A percentile compares a stretch with the other conserved stretches of the same genome.
These are phyloP conservation scores for Actinemys pallida DNA, from an alignment of 2,113 vertebrate genomes.

Conservation along the genomic window DNA sequence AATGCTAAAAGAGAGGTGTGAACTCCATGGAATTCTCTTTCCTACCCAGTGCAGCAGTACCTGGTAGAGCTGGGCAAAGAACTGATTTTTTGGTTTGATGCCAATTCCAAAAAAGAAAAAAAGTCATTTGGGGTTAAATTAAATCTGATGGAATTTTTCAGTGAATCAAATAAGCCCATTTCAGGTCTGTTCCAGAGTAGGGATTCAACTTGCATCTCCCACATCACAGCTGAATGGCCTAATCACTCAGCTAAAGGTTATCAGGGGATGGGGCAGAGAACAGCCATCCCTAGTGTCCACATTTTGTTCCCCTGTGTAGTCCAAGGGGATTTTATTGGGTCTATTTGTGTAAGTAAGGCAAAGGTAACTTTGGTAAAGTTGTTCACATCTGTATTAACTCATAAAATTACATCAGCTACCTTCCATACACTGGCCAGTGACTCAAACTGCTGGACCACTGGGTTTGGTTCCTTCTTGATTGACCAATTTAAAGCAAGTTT, in stretches of 20 bases:
- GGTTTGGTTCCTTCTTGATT: not conserved
- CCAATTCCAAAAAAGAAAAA: too few relatives aligned
- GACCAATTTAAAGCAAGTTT: not conserved
- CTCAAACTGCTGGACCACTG: not conserved
- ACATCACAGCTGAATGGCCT: too few relatives aligned
- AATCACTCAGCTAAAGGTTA: too few relatives aligned
- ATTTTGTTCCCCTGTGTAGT: not conserved
- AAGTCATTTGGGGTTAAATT: too few relatives aligned
- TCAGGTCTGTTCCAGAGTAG: too few relatives aligned
- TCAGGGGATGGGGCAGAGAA: too few relatives aligned
- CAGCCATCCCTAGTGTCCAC: not conserved
- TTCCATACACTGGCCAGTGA: not conserved
- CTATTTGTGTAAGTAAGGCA: not conserved
- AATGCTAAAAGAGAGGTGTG: not conserved
- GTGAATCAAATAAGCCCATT: too few relatives aligned
- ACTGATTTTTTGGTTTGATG: too few relatives aligned
- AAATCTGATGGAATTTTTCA: too few relatives aligned
- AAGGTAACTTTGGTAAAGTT: not conserved
- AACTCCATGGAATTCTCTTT: slow-evolving; percentile 25
- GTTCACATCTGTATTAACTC: not conserved
- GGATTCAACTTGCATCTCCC: too few relatives aligned
- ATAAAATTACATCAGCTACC: not conserved
- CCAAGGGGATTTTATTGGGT: not conserved
- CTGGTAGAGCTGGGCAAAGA: not conserved
- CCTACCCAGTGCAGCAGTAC: not conserved